These are phyloP conservation scores for Corella eumyota DNA, from an alignment of 23 tunicate species.

Conservation along the genomic window DNA sequence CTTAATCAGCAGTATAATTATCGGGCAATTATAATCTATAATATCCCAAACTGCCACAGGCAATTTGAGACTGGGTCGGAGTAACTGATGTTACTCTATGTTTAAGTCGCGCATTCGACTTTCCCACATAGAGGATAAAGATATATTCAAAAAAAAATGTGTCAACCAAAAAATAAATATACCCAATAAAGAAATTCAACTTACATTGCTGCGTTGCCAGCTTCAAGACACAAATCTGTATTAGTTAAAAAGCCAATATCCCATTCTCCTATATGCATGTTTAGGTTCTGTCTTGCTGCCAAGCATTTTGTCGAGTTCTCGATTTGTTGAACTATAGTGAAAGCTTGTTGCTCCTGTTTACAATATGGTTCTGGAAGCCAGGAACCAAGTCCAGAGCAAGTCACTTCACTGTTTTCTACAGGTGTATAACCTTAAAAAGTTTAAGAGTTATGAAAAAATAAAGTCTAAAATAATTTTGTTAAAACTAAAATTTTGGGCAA, in stretches of 20 bases:
- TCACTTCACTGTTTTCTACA: constrained; percentile 11
- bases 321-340: constrained; percentile 40
- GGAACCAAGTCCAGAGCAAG: constrained; percentile 16
- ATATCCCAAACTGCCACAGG: too few species aligned
- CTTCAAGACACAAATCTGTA: constrained; percentile 14
- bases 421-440: constrained; percentile 32
- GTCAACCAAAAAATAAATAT: too few species aligned
- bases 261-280: too few species aligned
- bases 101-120: too few species aligned
- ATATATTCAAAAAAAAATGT: too few species aligned
- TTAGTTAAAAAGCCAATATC: constrained; percentile 12
- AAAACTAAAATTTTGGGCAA: not conserved
- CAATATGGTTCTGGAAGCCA: constrained; percentile 39
- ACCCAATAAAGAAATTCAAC: too few species aligned
- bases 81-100: too few species aligned
- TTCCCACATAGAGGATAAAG: too few species aligned
- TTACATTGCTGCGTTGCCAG: constrained; percentile 48
- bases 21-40: too few species aligned
- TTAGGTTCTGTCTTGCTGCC: constrained; percentile 3
- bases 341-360: constrained; percentile 5
- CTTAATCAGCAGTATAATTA: too few species aligned
- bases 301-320: constrained; percentile 19
- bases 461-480: not conserved
- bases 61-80: too few species aligned
- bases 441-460: too few species aligned